Conservation (phyloP, 2,113 vertebrate species). For the Gallinago undulata region DNA sequence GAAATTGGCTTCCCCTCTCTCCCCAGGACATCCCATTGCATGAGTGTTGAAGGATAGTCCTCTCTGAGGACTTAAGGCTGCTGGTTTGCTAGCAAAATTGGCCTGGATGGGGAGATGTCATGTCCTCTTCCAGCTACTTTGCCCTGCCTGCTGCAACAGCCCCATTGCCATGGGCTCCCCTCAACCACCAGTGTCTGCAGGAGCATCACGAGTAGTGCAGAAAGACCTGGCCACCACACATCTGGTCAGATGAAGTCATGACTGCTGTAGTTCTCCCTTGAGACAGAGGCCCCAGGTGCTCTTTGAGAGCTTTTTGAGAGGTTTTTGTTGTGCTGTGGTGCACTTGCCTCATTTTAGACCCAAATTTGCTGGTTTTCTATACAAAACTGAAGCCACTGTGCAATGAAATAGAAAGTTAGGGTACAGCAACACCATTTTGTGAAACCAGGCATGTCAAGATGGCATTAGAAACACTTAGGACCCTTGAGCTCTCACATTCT, state of each 20-base stretch:
- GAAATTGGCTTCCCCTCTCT: background rate
- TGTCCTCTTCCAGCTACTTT: background rate
- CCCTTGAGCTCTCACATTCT: background rate
- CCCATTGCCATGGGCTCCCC: accelerated
- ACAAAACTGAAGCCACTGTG: background rate
- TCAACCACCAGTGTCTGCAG: accelerated
- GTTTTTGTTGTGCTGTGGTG: background rate
- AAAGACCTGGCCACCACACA: background rate
- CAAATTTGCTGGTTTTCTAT: background rate
- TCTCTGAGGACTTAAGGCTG: background rate
- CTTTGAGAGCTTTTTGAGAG: background rate
- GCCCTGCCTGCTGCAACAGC: background rate
- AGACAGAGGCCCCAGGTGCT: too few species aligned
- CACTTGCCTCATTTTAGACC: background rate
- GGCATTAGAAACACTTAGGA: background rate
- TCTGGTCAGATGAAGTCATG: background rate
- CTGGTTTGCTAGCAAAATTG: background rate
- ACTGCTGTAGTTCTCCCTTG: background rate
- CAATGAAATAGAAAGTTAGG: background rate
- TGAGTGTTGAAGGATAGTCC: background rate
- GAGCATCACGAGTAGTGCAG: background rate
- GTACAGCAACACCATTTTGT: background rate
- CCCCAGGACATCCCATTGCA: background rate
- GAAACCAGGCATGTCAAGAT: background rate
- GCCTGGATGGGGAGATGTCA: too few species aligned